A percentile compares a stretch with the other conserved stretches of the same genome.
phyloP scores from a whole-genome alignment of 2,888 invertebrate genomes.

The Piscicola geometra region DNA sequence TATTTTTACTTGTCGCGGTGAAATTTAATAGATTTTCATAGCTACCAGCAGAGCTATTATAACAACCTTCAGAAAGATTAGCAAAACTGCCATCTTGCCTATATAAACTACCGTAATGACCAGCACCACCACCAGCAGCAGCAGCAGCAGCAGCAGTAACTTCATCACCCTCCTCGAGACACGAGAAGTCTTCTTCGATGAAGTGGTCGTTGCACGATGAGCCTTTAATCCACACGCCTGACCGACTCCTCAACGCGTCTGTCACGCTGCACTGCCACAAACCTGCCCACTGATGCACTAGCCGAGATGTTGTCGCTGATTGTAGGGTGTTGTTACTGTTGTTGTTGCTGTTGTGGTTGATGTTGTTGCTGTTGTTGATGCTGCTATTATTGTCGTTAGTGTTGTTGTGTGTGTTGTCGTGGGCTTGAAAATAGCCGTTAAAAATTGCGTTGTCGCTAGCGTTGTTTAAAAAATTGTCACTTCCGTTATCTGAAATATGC shows the following conservation, averaged over 20 bases:
- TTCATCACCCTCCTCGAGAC: conserved; percentile 13
- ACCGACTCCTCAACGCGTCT: conserved; percentile 7
- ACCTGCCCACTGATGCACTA: conserved; percentile 7
- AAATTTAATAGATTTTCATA: not conserved
- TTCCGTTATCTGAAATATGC: too few species aligned
- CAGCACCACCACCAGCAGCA: too few species aligned
- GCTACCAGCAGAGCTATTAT: not conserved
- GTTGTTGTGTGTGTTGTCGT: too few species aligned
- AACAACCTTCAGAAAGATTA: not conserved
- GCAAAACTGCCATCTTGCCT: not conserved
- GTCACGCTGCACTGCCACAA: conserved; percentile 5
- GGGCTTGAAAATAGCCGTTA: too few species aligned
- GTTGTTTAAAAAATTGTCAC: too few species aligned
- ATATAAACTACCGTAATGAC: not conserved
- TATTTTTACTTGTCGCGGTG: too few species aligned
- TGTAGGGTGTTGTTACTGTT: not conserved
- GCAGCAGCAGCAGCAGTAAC: too few species aligned
- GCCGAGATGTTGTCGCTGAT: not conserved
- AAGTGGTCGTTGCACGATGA: conserved; percentile 11
- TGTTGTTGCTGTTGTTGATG: too few species aligned
- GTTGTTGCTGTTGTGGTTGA: too few species aligned
- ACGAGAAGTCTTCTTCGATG: conserved; percentile 32
- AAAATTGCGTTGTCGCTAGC: too few species aligned
- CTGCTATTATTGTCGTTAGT: too few species aligned
- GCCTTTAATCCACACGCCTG: conserved; percentile 30